Conservation (phyloP, 2,797 vertebrate genomes). For the Falco rusticolus region DNA sequence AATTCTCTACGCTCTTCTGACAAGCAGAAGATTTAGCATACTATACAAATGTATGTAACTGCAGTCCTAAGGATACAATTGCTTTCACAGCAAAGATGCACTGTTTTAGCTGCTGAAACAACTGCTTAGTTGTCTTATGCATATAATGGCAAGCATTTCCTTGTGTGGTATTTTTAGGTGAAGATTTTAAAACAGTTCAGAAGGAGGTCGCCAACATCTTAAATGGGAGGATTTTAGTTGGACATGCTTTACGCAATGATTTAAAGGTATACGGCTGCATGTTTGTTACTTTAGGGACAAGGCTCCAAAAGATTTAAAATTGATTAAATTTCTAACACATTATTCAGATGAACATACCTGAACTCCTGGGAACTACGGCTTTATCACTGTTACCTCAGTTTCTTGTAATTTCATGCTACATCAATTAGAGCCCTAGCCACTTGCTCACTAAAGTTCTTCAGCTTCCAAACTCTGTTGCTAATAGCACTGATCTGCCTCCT, state of each 20-base stretch:
- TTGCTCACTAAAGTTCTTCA: neutral
- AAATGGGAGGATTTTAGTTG: conserved; percentile 87
- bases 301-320: neutral
- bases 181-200: conserved; percentile 84
- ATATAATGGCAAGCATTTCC: neutral
- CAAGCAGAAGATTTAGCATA: neutral
- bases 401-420: neutral
- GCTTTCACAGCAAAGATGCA: neutral
- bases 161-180: conserved; percentile 78
- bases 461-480: neutral
- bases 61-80: neutral
- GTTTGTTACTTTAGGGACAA: neutral
- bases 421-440: neutral
- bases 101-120: neutral
- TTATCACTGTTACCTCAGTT: neutral
- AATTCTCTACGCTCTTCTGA: neutral
- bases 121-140: neutral
- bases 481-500: neutral
- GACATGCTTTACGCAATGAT: conserved; percentile 92
- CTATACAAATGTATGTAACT: neutral
- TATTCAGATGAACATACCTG: neutral
- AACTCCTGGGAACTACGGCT: neutral
- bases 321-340: neutral
- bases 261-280: conserved; percentile 83
- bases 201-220: conserved; percentile 89